Evolutionary conservation across 2,888 invertebrate species (phyloP).

Genomic region (Cantharis rufa): DNA sequence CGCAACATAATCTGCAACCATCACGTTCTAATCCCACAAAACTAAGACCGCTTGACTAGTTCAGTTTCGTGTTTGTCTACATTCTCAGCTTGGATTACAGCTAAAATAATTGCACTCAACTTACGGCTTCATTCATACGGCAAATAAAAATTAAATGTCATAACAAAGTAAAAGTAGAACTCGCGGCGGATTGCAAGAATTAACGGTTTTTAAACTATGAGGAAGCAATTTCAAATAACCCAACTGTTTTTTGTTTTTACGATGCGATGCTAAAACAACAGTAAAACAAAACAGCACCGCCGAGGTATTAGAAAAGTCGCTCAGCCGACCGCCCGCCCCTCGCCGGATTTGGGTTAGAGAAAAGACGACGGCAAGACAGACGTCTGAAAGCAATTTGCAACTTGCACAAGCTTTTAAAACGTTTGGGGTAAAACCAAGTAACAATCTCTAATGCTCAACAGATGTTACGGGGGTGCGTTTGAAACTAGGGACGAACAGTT

Average conservation of each 20-base stretch:
- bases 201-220: neutral
- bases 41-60: neutral
- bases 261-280: neutral
- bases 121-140: neutral
- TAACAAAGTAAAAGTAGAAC: neutral
- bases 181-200: neutral
- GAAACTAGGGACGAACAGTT: neutral
- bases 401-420: slow-evolving; percentile 8
- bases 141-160: neutral
- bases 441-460: slow-evolving; percentile 9
- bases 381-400: slow-evolving; percentile 1
- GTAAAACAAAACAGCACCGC: neutral
- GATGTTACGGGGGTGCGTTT: slow-evolving; percentile 4
- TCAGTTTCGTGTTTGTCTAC: neutral
- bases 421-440: slow-evolving; percentile 6
- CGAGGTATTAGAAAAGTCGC: neutral
- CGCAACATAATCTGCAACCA: neutral
- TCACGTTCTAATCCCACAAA: neutral
- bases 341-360: neutral
- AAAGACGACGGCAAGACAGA: neutral
- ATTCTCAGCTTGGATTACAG: neutral
- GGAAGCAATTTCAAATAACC: neutral
- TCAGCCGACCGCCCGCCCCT: neutral
- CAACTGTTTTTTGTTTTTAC: neutral
- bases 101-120: neutral